A percentile compares a stretch with the other conserved stretches of the same genome.
phyloP scores from a whole-genome alignment of 2,797 vertebrate genomes.

The Lophius americanus region DNA sequence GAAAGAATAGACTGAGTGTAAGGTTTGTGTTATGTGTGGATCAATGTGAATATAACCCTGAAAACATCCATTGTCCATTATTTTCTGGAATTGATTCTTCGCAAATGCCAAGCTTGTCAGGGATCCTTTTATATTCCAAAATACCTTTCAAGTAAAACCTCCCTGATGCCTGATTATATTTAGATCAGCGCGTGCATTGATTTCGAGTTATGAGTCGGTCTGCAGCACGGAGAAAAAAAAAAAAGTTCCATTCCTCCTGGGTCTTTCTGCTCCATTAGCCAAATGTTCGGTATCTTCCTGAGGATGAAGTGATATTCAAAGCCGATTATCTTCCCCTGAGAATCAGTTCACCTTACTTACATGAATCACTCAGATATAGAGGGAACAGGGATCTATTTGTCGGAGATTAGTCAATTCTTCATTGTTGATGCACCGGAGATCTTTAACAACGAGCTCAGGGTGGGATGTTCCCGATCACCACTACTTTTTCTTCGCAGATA shows the following conservation, averaged over 20 bases:
- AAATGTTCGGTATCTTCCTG: constrained; percentile 47
- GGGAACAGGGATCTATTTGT: constrained; percentile 31
- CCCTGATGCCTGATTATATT: constrained; percentile 27
- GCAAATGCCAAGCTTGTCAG: no score
- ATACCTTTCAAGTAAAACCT: constrained; percentile 6
- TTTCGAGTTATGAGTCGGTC: constrained; percentile 35
- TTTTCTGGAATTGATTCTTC: no score
- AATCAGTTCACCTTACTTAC: constrained; percentile 53
- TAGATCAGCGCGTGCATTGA: constrained; percentile 47
- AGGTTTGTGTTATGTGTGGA: no score
- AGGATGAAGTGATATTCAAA: constrained; percentile 68
- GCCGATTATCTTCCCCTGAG: constrained; percentile 65
- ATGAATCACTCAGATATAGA: constrained; percentile 41
- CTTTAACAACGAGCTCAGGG: constrained; percentile 14
- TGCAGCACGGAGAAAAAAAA: constrained; percentile 18
- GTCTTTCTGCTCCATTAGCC: constrained; percentile 57
- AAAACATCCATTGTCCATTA: no score
- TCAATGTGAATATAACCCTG: no score
- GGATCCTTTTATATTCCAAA: neutral
- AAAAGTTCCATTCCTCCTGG: constrained; percentile 31
- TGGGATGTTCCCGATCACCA: constrained; percentile 22
- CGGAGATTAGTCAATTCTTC: constrained; percentile 48
- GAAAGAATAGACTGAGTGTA: no score
- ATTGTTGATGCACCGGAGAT: constrained; percentile 30
- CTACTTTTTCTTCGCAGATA: constrained; percentile 6